These are phyloP conservation scores for Gallinago jamesoni DNA, from an alignment of 2,113 vertebrate genomes.

Conservation along the genomic window DNA sequence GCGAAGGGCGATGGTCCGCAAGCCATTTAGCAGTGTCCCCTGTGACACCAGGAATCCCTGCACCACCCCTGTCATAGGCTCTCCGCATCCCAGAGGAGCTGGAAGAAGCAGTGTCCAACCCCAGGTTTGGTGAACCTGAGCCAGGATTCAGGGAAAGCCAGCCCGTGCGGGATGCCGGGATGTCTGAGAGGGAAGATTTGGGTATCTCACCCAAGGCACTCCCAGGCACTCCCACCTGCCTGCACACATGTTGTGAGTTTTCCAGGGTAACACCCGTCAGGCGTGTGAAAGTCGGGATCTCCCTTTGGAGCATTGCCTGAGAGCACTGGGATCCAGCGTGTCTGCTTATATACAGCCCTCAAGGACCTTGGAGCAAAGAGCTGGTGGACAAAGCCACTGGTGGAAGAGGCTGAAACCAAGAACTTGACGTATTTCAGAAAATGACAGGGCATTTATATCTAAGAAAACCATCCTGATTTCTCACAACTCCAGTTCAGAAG, in stretches of 20 bases:
- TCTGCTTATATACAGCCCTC: background rate
- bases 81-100: accelerated
- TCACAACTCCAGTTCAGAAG: background rate
- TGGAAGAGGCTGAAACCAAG: background rate
- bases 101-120: background rate
- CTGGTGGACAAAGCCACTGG: background rate
- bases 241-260: accelerated
- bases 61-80: accelerated
- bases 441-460: accelerated
- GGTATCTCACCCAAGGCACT: accelerated
- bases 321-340: accelerated
- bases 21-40: background rate
- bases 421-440: accelerated
- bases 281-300: accelerated
- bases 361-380: background rate
- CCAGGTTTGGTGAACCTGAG: background rate
- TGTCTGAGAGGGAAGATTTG: background rate
- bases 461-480: background rate
- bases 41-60: accelerated
- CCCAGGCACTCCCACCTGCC: background rate
- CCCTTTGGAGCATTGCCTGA: background rate
- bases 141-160: background rate
- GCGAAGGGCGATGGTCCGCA: accelerated
- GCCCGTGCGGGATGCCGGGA: accelerated
- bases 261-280: background rate